Conservation (phyloP, 2,888 invertebrate species). For the Zonitis immaculata region DNA sequence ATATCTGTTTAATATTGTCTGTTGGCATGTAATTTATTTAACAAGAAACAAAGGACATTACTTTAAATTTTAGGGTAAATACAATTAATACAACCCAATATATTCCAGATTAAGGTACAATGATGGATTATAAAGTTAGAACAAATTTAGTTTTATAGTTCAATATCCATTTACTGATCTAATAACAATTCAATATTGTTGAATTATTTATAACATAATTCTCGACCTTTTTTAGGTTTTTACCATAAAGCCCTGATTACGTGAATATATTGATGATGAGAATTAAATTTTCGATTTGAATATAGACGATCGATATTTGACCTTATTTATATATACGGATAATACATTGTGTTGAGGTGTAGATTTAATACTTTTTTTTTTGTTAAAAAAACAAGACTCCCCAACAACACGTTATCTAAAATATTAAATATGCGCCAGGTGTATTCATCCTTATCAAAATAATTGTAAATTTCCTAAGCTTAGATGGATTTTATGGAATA, state of each 20-base stretch:
- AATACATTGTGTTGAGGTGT: too few relatives aligned
- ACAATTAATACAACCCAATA: neutral
- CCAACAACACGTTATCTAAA: neutral
- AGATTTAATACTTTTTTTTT: too few relatives aligned
- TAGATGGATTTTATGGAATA: too few relatives aligned
- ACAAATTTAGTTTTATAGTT: too few relatives aligned
- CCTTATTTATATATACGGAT: neutral
- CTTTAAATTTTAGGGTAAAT: neutral
- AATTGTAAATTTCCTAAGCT: too few relatives aligned
- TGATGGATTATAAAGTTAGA: neutral
- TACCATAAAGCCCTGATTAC: too few relatives aligned
- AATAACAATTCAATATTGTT: too few relatives aligned
- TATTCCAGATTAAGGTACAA: neutral
- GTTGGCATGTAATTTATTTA: neutral
- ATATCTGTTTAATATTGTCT: too few relatives aligned
- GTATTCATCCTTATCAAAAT: neutral
- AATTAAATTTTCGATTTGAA: neutral
- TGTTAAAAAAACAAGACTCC: too few relatives aligned
- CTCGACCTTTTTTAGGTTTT: too few relatives aligned
- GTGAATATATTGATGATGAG: neutral
- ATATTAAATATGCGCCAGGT: neutral
- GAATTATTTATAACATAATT: too few relatives aligned
- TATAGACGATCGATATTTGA: neutral
- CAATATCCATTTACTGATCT: too few relatives aligned
- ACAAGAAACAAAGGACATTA: neutral